phyloP scores from a whole-genome alignment of 2,113 vertebrate species.

The Spea bombifrons region DNA sequence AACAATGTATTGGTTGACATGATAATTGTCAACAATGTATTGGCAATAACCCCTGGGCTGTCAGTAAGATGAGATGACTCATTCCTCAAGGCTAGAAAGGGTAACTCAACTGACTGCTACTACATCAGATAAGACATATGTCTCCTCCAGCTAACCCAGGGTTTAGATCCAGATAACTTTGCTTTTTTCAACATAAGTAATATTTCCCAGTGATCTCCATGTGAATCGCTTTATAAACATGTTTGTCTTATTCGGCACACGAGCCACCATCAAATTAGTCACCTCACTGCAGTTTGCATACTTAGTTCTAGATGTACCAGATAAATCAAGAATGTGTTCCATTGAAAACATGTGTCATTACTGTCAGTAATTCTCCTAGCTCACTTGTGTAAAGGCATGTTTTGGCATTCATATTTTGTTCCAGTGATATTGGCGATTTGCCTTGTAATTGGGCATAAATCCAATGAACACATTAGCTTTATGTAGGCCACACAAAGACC shows the following conservation, averaged over 20 bases:
- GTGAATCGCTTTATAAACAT: background rate
- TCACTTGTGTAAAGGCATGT: conserved; percentile 17
- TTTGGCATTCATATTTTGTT: conserved; percentile 37
- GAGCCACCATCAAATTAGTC: background rate
- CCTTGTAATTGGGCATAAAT: conserved; percentile 29
- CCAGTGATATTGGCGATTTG: conserved; percentile 36
- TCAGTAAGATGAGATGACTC: too few species aligned
- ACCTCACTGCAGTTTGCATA: conserved; percentile 15
- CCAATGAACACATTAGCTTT: conserved; percentile 43
- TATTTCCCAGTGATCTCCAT: too few species aligned
- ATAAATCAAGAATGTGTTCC: conserved; percentile 8
- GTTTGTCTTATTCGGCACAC: conserved; percentile 4
- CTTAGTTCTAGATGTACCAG: conserved; percentile 11
- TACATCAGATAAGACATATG: too few species aligned
- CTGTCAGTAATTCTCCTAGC: conserved; percentile 36
- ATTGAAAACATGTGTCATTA: conserved; percentile 43
- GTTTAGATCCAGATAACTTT: too few species aligned
- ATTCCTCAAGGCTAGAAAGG: too few species aligned
- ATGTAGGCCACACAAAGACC: conserved; percentile 43
- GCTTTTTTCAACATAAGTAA: too few species aligned
- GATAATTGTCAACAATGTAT: too few species aligned
- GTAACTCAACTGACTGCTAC: too few species aligned
- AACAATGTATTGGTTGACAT: too few species aligned
- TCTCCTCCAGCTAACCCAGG: too few species aligned
- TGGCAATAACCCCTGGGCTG: too few species aligned